These are phyloP conservation scores for Ectropis grisescens DNA, from an alignment of 1,140 invertebrate genomes.

Conservation along the genomic window DNA sequence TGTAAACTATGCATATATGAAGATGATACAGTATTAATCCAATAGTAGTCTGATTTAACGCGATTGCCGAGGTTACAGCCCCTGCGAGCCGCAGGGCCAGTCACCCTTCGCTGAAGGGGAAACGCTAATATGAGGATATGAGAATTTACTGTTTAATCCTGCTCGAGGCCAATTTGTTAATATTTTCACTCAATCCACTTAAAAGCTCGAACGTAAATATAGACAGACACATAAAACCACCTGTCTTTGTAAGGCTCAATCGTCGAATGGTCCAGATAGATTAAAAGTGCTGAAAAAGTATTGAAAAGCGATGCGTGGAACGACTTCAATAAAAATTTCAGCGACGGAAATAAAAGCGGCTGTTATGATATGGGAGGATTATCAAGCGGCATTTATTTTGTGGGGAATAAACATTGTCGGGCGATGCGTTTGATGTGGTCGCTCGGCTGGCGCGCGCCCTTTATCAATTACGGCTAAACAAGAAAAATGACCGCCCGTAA, in stretches of 20 bases:
- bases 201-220: constrained; percentile 35
- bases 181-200: constrained; percentile 67
- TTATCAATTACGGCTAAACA: constrained; percentile 65
- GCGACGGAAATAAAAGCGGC: too few relatives aligned
- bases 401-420: constrained; percentile 6
- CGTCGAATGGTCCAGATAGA: too few relatives aligned
- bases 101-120: constrained; percentile 54
- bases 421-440: constrained; percentile 22
- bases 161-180: constrained; percentile 66
- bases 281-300: too few relatives aligned
- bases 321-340: too few relatives aligned
- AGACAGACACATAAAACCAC: too few relatives aligned
- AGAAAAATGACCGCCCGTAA: constrained; percentile 59
- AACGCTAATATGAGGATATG: constrained; percentile 64
- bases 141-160: constrained; percentile 68
- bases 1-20: too few relatives aligned
- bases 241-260: too few relatives aligned
- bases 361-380: too few relatives aligned
- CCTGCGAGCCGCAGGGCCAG: constrained; percentile 34
- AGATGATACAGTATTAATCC: constrained; percentile 44
- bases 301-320: too few relatives aligned
- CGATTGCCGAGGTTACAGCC: constrained; percentile 59
- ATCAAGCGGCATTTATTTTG: too few relatives aligned
- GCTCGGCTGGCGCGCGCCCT: constrained; percentile 26
- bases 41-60: constrained; percentile 59